A percentile compares a stretch with the other conserved stretches of the same genome.
Conservation (phyloP, 2,888 invertebrate species). For the Lagria hirta region DNA sequence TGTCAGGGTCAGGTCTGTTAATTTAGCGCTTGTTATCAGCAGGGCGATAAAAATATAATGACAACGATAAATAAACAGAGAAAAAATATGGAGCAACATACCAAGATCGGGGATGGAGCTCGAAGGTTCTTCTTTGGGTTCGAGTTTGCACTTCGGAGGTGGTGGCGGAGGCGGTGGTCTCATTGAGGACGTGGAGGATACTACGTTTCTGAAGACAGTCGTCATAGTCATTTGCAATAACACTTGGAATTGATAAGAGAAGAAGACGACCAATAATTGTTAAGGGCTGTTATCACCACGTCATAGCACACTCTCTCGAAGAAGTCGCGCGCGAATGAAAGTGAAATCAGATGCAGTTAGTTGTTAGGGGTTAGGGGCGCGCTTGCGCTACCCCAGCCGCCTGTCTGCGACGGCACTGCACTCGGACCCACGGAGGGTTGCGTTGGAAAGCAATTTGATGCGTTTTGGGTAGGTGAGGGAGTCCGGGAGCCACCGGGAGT, state of each 20-base stretch:
- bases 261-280: neutral
- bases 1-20: slow-evolving; percentile 52
- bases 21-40: slow-evolving; percentile 41
- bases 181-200: slow-evolving; percentile 47
- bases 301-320: slow-evolving; percentile 1
- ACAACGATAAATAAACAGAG: no score
- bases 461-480: no score
- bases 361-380: slow-evolving; percentile 46
- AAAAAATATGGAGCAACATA: slow-evolving; percentile 60
- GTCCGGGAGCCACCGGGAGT: no score
- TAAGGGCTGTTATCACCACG: neutral
- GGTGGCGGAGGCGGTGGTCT: slow-evolving; percentile 53
- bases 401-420: slow-evolving; percentile 60
- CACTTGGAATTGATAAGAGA: no score
- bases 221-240: slow-evolving; percentile 51
- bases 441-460: slow-evolving; percentile 6
- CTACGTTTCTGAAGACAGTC: slow-evolving; percentile 54
- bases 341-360: slow-evolving; percentile 53
- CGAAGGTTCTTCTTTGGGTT: slow-evolving; percentile 74
- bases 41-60: no score
- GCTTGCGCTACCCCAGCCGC: slow-evolving; percentile 59
- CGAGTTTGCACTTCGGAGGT: slow-evolving; percentile 41
- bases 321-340: slow-evolving; percentile 50
- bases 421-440: slow-evolving; percentile 38
- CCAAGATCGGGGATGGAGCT: slow-evolving; percentile 88